A percentile compares a stretch with the other conserved stretches of the same genome.
These are phyloP conservation scores for Actinopyga echinites DNA, from an alignment of 53 echinoderm and acorn worm species.

Conservation along the genomic window DNA sequence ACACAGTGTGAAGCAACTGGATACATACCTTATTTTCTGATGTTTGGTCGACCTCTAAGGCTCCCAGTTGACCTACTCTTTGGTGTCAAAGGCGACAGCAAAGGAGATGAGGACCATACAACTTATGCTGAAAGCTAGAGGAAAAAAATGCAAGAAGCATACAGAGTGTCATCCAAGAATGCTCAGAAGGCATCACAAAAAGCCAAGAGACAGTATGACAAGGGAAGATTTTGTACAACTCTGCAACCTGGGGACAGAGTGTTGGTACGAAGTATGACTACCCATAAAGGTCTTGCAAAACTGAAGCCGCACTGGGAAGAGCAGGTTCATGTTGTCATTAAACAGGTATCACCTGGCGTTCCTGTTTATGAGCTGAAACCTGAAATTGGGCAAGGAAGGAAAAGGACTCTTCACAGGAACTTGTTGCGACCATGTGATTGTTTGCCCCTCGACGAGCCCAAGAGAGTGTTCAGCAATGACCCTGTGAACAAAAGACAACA, in stretches of 20 bases:
- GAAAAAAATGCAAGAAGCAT: slow-evolving; percentile 34
- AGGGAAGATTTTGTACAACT: no score
- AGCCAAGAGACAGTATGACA: slow-evolving; percentile 4
- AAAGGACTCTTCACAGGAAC: slow-evolving; percentile 44
- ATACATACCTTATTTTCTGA: no score
- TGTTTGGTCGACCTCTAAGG: background rate
- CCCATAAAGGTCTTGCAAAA: slow-evolving; percentile 31
- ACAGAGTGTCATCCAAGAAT: background rate
- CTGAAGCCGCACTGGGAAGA: slow-evolving; percentile 42
- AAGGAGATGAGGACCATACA: background rate
- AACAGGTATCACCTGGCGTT: slow-evolving; percentile 9
- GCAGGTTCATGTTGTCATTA: slow-evolving; percentile 15
- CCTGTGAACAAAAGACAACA: background rate
- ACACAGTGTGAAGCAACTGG: slow-evolving; percentile 37
- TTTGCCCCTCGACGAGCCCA: slow-evolving; percentile 2
- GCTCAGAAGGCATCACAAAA: background rate
- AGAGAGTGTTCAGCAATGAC: background rate
- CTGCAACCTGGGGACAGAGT: no score
- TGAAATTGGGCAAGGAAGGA: slow-evolving; percentile 34
- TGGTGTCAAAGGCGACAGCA: background rate
- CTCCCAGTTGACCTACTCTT: no score
- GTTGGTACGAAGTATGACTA: slow-evolving; percentile 16
- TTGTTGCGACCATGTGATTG: slow-evolving; percentile 50
- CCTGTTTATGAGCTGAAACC: slow-evolving; percentile 51
- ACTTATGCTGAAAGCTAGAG: slow-evolving; percentile 36